Conservation (phyloP, 2,797 vertebrate species). For the Tokudaia tokunoshimensis region DNA sequence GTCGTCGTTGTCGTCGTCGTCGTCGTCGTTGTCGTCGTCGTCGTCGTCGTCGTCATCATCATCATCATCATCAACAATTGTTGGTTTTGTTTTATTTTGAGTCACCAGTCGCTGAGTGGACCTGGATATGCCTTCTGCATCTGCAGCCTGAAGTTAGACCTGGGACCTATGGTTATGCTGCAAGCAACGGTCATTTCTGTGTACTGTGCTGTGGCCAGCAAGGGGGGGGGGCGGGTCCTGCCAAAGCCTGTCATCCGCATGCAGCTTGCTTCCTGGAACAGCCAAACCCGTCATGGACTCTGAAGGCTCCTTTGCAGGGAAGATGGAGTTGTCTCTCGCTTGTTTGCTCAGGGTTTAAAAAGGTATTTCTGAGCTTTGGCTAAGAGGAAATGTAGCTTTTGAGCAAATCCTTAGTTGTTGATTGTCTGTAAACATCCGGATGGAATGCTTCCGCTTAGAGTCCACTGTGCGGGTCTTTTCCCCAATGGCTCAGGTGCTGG, state of each 20-base stretch:
- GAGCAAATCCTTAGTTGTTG: conserved; percentile 71
- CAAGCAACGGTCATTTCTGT: neutral
- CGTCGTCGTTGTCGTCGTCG: too few species aligned
- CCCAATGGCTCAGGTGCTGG: conserved; percentile 19
- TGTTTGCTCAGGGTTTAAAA: conserved; percentile 86
- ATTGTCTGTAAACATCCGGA: conserved; percentile 78
- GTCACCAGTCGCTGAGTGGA: neutral
- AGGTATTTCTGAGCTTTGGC: conserved; percentile 83
- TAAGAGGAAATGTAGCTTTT: conserved; percentile 83
- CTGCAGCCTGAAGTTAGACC: neutral
- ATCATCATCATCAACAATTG: neutral
- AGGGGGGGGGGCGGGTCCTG: too few species aligned
- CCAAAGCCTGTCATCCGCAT: neutral
- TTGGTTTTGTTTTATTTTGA: conserved; percentile 39
- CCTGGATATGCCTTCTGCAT: fast-evolving
- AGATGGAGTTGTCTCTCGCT: conserved; percentile 74
- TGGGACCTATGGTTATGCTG: neutral
- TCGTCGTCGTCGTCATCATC: too few species aligned
- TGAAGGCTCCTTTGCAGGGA: neutral
- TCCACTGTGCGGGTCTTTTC: neutral
- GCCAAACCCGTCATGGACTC: neutral
- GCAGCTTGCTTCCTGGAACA: neutral
- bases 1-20: too few species aligned
- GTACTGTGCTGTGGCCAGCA: fast-evolving
- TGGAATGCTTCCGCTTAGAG: neutral